Conservation (phyloP, 2,888 invertebrate genomes). For the Alentia gelatinosa region DNA sequence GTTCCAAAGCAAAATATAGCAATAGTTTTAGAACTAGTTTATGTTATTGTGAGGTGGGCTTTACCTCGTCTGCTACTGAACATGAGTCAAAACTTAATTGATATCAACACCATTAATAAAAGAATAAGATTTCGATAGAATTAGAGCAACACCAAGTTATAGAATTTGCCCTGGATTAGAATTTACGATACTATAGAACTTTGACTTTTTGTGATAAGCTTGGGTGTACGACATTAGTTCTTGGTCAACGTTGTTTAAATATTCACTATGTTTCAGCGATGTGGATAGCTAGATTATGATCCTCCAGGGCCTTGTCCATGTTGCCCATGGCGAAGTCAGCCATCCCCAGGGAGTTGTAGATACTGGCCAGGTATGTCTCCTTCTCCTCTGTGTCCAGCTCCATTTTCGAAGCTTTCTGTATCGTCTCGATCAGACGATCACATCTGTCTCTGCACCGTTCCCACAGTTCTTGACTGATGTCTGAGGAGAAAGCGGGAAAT, state of each 20-base stretch:
- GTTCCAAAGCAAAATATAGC: too few species aligned
- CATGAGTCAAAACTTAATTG: too few species aligned
- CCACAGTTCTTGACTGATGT: constrained; percentile 33
- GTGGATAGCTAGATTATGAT: constrained; percentile 7
- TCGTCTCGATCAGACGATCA: not conserved
- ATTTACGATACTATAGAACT: too few species aligned
- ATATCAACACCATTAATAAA: too few species aligned
- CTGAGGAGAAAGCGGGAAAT: not conserved
- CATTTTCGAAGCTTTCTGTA: not conserved
- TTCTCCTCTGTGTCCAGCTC: constrained; percentile 3
- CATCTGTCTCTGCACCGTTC: not conserved
- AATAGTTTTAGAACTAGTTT: too few species aligned
- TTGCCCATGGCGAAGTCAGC: constrained; percentile 36
- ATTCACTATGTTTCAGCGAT: constrained; percentile 35
- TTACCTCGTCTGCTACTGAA: too few species aligned
- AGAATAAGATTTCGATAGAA: too few species aligned
- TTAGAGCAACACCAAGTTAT: too few species aligned
- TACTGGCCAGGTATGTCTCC: not conserved
- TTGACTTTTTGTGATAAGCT: too few species aligned
- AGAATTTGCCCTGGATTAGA: too few species aligned
- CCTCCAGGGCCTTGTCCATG: constrained; percentile 49
- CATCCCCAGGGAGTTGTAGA: constrained; percentile 3
- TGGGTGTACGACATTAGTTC: not conserved
- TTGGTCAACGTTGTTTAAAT: not conserved
- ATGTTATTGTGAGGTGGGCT: too few species aligned